Evolutionary conservation across 2,113 vertebrate genomes (phyloP).

Genomic region (Panurus biarmicus): DNA sequence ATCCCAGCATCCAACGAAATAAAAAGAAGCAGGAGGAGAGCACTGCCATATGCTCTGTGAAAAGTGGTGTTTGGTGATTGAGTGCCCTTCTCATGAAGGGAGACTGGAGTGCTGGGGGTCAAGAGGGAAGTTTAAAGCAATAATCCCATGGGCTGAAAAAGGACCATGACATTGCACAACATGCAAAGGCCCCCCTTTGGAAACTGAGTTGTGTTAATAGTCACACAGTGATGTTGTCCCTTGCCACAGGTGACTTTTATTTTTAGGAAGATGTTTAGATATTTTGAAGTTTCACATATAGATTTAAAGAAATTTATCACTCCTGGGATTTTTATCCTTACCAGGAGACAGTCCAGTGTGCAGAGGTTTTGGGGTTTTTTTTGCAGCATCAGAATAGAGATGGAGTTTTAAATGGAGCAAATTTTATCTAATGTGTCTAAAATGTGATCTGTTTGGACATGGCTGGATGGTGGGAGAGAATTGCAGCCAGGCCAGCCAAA

Average conservation of each 20-base stretch:
- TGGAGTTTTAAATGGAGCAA: background rate
- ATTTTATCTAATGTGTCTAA: background rate
- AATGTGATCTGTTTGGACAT: background rate
- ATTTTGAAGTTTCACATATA: background rate
- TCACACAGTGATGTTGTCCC: background rate
- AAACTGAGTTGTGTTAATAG: background rate
- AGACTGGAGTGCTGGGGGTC: background rate
- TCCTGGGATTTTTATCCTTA: background rate
- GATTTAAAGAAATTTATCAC: background rate
- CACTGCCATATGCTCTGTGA: background rate
- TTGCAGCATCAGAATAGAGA: background rate
- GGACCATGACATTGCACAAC: background rate
- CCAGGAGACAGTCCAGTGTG: background rate
- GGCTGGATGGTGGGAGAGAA: background rate
- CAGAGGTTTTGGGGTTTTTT: background rate
- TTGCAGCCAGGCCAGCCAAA: background rate
- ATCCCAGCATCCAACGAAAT: background rate
- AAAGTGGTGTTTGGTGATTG: background rate
- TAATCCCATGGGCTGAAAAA: background rate
- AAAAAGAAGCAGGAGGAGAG: background rate
- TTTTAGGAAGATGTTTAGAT: background rate
- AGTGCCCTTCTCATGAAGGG: background rate
- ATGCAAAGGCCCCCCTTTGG: background rate
- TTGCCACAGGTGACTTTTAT: background rate
- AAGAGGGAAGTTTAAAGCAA: background rate